A percentile compares a stretch with the other conserved stretches of the same genome.
phyloP scores from a whole-genome alignment of 1,140 invertebrate genomes.

The Neodiprion fabricii region DNA sequence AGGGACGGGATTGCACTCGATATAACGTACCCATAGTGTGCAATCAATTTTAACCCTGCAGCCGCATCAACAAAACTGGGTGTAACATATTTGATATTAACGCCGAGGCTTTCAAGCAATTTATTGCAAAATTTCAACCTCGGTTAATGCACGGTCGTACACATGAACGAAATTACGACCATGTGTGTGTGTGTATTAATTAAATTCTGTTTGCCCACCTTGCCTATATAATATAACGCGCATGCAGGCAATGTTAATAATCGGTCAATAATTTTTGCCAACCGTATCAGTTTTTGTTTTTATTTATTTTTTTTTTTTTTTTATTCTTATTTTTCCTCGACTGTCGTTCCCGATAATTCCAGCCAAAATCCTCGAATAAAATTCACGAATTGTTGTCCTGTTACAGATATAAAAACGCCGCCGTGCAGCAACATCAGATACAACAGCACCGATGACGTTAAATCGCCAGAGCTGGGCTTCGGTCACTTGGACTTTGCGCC shows the following conservation, averaged over 20 bases:
- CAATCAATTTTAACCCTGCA: too few species aligned
- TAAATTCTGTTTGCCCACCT: neutral
- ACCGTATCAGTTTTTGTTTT: too few species aligned
- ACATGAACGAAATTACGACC: neutral
- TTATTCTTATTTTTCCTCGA: too few species aligned
- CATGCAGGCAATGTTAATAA: neutral
- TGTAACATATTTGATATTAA: too few species aligned
- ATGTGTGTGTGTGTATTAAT: neutral
- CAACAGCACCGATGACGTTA: slow-evolving; percentile 55
- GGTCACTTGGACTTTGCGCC: slow-evolving; percentile 57
- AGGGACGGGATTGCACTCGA: too few species aligned
- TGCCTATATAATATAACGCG: neutral
- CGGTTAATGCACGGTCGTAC: neutral
- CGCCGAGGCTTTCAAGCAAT: neutral
- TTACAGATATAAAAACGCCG: slow-evolving; percentile 48
- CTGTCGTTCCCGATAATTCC: too few species aligned
- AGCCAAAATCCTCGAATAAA: neutral
- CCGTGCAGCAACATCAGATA: slow-evolving; percentile 53
- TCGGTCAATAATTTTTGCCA: too few species aligned
- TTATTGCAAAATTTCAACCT: neutral
- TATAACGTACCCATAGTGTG: too few species aligned
- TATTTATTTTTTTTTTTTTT: too few species aligned
- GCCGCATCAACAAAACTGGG: too few species aligned
- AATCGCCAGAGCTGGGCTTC: slow-evolving; percentile 54
- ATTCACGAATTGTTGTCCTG: neutral